Base-by-base conservation (phyloP, 2,888 invertebrate genomes). In the Mythimna albipuncta region DNA sequence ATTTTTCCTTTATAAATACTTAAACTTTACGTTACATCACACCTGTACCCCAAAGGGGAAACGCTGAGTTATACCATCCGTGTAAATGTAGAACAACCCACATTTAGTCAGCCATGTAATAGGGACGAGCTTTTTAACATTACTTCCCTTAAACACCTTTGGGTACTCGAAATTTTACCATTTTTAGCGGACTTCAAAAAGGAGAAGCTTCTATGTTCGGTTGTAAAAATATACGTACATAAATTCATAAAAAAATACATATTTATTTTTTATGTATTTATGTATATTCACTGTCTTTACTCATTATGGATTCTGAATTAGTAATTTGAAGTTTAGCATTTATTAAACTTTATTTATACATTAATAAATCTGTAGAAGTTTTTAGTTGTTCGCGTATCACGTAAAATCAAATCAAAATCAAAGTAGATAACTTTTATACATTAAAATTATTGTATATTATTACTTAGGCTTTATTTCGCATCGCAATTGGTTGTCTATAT, bases 1-100 rank as follows among this genome's bases (percentile, higher is more conserved):
- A 54, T 59, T 75, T 54, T 26, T 54, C 16, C 19, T 59, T 59
- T 59, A n/a, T 9, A 21, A 35, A 32, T 61, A 59, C 66, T 75
- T 35, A 52, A 75, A 75, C 13, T 41, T 50, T 19, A 35, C 26
- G 47, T 19, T 16, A 44, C 41, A 11, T 52, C 19, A 41, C 75
- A 66, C 58, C 44, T 73, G 65, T 52, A 32, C 19, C 3, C 41
- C 7, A 2, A 26, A 64, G 54, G 63, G 57, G 41, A 26, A n/a
- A 21, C 2, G 9, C 16, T 64, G 7, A 38, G 11, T 13, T 50
- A 62, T 62, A n/a, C 26, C 6, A 16, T 16, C 16, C 47, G 47
- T 47, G 47, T 47, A 19, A 47, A 44, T 38, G 10, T 32, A 50
- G 19, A 19, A 50, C 19, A 3, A 26, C 26, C 5, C n/a, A 21